Conservation (phyloP, 2,888 invertebrate species). For the Mythimna pallens region DNA sequence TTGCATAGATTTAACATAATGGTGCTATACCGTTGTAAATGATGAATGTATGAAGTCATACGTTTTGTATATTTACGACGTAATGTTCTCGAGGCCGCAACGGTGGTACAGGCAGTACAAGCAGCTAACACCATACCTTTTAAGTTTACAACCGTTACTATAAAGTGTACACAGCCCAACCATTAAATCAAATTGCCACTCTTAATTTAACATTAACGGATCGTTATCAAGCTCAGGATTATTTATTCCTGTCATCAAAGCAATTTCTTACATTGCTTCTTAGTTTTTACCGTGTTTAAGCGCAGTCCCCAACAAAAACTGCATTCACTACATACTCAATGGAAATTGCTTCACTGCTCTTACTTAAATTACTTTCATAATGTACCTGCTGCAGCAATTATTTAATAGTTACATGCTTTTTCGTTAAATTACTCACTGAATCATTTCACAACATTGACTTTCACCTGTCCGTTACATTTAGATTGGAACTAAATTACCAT, state of each 20-base stretch:
- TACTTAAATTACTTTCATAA: constrained; percentile 59
- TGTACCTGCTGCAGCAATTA: constrained; percentile 56
- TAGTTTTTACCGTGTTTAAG: constrained; percentile 68
- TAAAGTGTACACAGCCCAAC: constrained; percentile 55
- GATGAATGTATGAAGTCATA: constrained; percentile 72
- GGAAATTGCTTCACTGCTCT: constrained; percentile 59
- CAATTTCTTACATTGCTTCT: constrained; percentile 77
- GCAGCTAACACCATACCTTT: constrained; percentile 57
- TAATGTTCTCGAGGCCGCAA: constrained; percentile 70
- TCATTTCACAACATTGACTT: constrained; percentile 78
- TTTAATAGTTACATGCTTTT: constrained; percentile 65
- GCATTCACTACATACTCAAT: constrained; percentile 50
- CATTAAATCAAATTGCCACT: constrained; percentile 80
- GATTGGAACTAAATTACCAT: constrained; percentile 82
- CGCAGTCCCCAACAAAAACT: constrained; percentile 50
- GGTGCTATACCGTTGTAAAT: constrained; percentile 65
- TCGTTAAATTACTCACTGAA: constrained; percentile 68
- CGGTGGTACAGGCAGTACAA: constrained; percentile 28
- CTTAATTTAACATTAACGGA: constrained; percentile 76
- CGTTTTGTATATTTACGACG: constrained; percentile 72
- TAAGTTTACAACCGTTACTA: constrained; percentile 74
- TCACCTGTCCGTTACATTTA: constrained; percentile 84
- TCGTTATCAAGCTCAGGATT: constrained; percentile 66
- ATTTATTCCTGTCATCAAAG: constrained; percentile 68
- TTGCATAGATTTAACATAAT: constrained; percentile 53